A percentile compares a stretch with the other conserved stretches of the same genome.
Evolutionary conservation across 2,113 vertebrate species (phyloP).

Genomic region (Prinia subflava): DNA sequence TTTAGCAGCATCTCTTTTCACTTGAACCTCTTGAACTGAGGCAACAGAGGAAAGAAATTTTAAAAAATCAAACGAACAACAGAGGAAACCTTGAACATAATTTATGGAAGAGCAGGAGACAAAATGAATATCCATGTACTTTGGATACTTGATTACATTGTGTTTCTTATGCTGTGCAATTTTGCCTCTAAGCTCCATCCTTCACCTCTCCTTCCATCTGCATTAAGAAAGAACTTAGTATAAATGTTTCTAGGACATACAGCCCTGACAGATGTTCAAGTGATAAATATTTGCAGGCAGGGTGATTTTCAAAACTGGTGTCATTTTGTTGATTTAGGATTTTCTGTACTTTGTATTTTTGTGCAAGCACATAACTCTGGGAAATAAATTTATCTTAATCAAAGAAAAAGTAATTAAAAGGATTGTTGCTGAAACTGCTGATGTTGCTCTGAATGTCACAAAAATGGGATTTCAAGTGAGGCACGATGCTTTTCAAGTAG

Average conservation of each 20-base stretch:
- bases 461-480: background rate
- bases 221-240: background rate
- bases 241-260: background rate
- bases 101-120: background rate
- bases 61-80: background rate
- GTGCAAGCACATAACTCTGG: background rate
- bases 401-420: constrained; percentile 37
- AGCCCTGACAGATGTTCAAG: background rate
- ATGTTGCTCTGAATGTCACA: background rate
- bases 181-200: background rate
- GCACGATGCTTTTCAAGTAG: background rate
- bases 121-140: background rate
- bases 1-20: background rate
- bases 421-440: background rate
- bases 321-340: background rate
- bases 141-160: background rate
- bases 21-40: background rate
- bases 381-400: constrained; percentile 27
- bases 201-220: background rate
- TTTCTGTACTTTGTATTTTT: background rate
- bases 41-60: background rate
- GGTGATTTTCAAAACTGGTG: background rate
- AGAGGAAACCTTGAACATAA: background rate
- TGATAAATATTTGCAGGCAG: constrained; percentile 25
- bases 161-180: background rate